Base-by-base conservation (phyloP, 1,140 invertebrate species). In the Drosophila nasuta region DNA sequence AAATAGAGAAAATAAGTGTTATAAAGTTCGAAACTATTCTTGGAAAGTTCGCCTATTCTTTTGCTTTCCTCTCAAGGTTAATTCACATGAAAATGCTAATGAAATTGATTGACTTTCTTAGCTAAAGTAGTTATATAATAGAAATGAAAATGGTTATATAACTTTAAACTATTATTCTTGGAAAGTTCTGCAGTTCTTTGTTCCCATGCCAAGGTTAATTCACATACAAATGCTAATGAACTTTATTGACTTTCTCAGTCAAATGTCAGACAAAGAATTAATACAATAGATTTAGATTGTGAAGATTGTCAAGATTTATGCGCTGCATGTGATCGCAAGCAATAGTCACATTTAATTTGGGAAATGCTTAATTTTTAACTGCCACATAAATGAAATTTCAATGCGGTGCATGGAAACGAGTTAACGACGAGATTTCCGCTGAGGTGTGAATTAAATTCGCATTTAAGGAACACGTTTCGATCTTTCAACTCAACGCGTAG, bases 311-410 rank as follows among this genome's bases (percentile, higher is more conserved):
- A 15, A 51, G 67, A 64, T 75, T 71, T 60, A 71, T 75, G 13
- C 5, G 20, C 2, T 46, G 8, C 5, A 30, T 59, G 43, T 73
- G 73, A 77, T 82, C 72, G 60, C 45, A 79, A 75, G 10, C 25
- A 62, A 17, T 43, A 67, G 81, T 79, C 76, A 54, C 52, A 48
- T 48, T 64, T 28, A 52, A 64, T 79, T 79, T 64, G 48, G 58
- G 45, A 46, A 59, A 48, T 51, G 33, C 63, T 43, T 75, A 63
- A 45, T 41, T 60, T 80, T 58, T 64, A 58, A 30, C 6, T 48
- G 66, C 59, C 64, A 38, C 43, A 7, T 15, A 45, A 60, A 46
- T 33, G 13, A 62, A 59, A 65, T 65, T 72, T 59, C 66, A 66
- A 66, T 46, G 38, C 28, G 20, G 4, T 59, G 49, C 49, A 74